Conservation (phyloP, 2,888 invertebrate species). For the Caenorhabditis afra region DNA sequence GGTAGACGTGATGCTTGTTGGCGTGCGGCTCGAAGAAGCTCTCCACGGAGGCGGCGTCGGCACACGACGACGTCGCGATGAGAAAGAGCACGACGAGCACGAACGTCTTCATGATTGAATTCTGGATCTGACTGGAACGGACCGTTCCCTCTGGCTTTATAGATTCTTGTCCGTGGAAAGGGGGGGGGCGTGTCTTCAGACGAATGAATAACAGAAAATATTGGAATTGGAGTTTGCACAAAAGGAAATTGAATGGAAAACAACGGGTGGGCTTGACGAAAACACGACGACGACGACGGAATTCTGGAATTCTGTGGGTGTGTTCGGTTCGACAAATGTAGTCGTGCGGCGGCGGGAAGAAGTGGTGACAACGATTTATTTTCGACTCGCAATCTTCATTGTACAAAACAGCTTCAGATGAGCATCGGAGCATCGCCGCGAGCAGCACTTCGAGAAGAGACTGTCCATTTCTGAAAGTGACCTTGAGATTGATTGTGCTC, state of each 20-base stretch:
- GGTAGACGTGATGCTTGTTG: slow-evolving; percentile 35
- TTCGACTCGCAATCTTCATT: too few relatives aligned
- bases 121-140: too few relatives aligned
- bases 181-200: too few relatives aligned
- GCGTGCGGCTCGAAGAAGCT: slow-evolving; percentile 19
- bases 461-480: slow-evolving; percentile 19
- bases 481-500: too few relatives aligned
- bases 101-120: neutral
- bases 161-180: too few relatives aligned
- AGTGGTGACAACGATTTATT: too few relatives aligned
- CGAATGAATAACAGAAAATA: neutral
- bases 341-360: neutral
- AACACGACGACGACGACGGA: too few relatives aligned
- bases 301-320: too few relatives aligned
- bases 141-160: neutral
- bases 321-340: neutral
- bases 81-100: slow-evolving; percentile 5
- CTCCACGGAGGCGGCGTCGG: neutral
- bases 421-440: slow-evolving; percentile 18
- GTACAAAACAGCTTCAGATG: slow-evolving; percentile 27
- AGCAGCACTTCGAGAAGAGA: slow-evolving; percentile 26
- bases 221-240: neutral
- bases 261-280: neutral
- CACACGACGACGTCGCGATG: too few relatives aligned
- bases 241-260: neutral